These are phyloP conservation scores for Callochromis pleurospilus DNA, from an alignment of 2,113 vertebrate genomes.

Conservation along the genomic window DNA sequence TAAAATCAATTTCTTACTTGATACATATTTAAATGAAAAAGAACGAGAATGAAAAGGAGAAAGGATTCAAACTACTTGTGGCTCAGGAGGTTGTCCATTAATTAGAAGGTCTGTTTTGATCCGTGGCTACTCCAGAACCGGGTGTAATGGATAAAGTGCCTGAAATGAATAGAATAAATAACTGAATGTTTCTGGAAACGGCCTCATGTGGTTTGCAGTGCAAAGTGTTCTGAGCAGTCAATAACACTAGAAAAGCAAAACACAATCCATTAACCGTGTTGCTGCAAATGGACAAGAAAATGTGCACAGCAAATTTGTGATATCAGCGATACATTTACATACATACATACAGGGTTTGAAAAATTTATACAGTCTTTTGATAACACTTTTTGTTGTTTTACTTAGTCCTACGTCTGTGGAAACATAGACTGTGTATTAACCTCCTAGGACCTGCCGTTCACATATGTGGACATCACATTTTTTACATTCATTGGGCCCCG, in stretches of 20 bases:
- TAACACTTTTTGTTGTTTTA: background rate
- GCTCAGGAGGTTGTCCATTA: background rate
- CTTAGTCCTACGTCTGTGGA: background rate
- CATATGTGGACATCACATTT: too few species aligned
- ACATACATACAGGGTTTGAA: background rate
- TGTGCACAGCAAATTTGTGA: background rate
- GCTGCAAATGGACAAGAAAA: background rate
- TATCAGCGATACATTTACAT: rapidly evolving
- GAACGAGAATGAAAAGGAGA: background rate
- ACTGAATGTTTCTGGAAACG: background rate
- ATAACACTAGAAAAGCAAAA: background rate
- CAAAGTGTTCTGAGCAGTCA: background rate
- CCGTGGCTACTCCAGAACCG: rapidly evolving
- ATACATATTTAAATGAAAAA: background rate
- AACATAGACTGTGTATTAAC: too few species aligned
- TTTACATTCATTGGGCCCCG: too few species aligned
- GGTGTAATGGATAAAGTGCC: background rate
- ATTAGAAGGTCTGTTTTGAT: background rate
- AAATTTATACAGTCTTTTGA: background rate
- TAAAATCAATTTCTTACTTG: background rate
- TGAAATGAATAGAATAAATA: background rate
- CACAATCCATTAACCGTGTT: rapidly evolving
- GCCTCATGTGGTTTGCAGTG: background rate
- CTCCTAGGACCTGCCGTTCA: too few species aligned
- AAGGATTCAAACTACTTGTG: background rate